Percentiles rank a stretch among this genome's conserved stretches.
Conservation (phyloP, 2,888 invertebrate species). For the Protonemura montana region DNA sequence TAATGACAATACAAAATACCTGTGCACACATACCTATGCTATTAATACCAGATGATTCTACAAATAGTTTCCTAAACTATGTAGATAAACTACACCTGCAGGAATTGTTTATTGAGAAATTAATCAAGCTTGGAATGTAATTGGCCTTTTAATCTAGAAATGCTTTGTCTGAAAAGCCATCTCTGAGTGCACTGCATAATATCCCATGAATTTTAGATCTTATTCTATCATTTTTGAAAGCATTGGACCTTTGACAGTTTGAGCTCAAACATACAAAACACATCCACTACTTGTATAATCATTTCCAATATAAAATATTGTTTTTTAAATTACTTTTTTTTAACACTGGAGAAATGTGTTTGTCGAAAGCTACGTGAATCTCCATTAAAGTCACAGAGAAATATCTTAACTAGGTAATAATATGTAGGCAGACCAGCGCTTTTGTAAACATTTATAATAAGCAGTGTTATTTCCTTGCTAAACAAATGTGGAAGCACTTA, state of each 20-base stretch:
- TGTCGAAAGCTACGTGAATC: background rate
- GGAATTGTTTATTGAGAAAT: background rate
- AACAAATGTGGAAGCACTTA: slow-evolving; percentile 21
- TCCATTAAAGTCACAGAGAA: background rate
- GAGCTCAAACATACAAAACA: background rate
- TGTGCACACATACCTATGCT: background rate
- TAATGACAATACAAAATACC: slow-evolving; percentile 7
- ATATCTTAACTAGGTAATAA: background rate
- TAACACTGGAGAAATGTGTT: background rate
- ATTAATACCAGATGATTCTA: background rate
- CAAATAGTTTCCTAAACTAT: background rate
- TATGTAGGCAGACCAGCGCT: background rate
- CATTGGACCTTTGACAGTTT: background rate
- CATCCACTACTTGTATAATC: background rate
- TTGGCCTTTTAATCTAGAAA: background rate
- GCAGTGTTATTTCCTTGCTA: slow-evolving; percentile 17
- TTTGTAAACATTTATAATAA: background rate
- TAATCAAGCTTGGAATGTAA: background rate
- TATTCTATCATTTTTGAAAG: background rate
- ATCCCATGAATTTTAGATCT: background rate
- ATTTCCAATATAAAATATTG: background rate
- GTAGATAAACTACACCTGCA: too few species aligned
- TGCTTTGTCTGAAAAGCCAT: background rate
- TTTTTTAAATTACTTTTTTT: background rate
- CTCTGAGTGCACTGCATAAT: background rate